Conservation (phyloP, 1,140 invertebrate species). For the Oncopeltus fasciatus region DNA sequence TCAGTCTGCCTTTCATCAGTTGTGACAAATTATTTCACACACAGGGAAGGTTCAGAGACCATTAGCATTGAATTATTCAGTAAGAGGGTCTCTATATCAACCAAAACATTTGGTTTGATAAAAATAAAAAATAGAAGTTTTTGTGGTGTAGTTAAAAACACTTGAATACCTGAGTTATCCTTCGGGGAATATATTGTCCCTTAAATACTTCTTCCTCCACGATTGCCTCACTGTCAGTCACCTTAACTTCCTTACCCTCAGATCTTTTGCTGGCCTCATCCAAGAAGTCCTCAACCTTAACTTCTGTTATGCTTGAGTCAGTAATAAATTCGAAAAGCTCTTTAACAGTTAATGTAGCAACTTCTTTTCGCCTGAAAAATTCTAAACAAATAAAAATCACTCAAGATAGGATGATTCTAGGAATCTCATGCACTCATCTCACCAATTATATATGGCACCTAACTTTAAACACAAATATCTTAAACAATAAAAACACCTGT, state of each 20-base stretch:
- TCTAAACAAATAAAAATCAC: conserved; percentile 36
- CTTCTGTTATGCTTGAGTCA: conserved; percentile 65
- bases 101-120: no score
- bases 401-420: no score
- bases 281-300: conserved; percentile 68
- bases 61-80: not conserved
- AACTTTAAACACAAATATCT: no score
- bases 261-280: conserved; percentile 53
- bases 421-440: no score
- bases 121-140: no score
- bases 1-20: no score
- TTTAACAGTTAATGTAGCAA: conserved; percentile 77
- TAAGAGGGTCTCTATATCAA: not conserved
- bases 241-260: conserved; percentile 39
- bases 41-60: no score
- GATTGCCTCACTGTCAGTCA: conserved; percentile 51
- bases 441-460: no score
- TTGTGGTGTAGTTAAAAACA: no score
- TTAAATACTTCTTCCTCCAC: conserved; percentile 86
- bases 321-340: conserved; percentile 94
- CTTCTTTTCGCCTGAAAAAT: conserved; percentile 80
- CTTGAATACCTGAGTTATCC: conserved; percentile 71
- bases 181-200: conserved; percentile 84
- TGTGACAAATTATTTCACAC: no score
- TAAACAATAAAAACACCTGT: no score